These are phyloP conservation scores for Synchiropus splendidus DNA, from an alignment of 2,113 vertebrate species.

Conservation along the genomic window DNA sequence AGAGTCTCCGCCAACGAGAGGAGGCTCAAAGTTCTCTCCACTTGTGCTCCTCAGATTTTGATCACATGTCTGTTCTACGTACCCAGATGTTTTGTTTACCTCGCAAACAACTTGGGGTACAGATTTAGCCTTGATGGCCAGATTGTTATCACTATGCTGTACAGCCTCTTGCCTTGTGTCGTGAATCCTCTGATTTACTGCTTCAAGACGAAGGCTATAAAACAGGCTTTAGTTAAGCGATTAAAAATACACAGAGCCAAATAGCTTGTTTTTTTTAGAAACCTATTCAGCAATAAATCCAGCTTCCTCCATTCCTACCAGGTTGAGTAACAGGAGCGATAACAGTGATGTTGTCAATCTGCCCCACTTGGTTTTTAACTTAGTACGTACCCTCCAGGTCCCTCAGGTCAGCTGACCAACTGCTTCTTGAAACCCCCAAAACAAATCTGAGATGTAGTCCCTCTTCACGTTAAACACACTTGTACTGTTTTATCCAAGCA, in stretches of 20 bases:
- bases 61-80: conserved; percentile 46
- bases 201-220: conserved; percentile 54
- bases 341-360: too few relatives aligned
- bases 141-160: conserved; percentile 41
- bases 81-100: conserved; percentile 51
- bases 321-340: too few relatives aligned
- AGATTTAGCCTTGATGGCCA: conserved; percentile 21
- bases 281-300: too few relatives aligned
- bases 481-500: too few relatives aligned
- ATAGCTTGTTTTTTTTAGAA: too few relatives aligned
- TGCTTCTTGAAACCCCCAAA: too few relatives aligned
- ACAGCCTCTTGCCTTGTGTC: conserved; percentile 46
- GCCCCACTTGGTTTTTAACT: too few relatives aligned
- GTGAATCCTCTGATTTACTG: conserved; percentile 56
- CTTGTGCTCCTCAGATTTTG: conserved; percentile 51
- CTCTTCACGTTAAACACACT: too few relatives aligned
- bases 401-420: too few relatives aligned
- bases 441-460: too few relatives aligned
- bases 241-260: conserved; percentile 15
- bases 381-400: too few relatives aligned
- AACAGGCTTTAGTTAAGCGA: conserved; percentile 26
- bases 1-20: conserved; percentile 27
- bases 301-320: too few relatives aligned
- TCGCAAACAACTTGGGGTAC: conserved; percentile 28
- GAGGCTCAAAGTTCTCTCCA: conserved; percentile 33